A percentile compares a stretch with the other conserved stretches of the same genome.
Conservation (phyloP, 2,797 vertebrate genomes). For the Otolemur crassicaudatus region DNA sequence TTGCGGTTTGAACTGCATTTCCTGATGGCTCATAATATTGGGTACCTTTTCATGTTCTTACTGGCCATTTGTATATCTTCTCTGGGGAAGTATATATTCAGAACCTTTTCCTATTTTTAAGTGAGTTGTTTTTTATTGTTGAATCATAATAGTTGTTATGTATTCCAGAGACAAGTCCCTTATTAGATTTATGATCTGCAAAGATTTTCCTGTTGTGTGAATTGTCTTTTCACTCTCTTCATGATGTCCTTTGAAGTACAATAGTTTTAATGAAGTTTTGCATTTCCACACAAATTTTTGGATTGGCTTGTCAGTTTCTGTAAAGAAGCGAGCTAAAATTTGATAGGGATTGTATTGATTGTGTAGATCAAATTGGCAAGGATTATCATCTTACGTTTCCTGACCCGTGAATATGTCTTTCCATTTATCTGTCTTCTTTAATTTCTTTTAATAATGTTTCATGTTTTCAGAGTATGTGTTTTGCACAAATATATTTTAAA, state of each 20-base stretch:
- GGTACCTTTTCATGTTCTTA: background rate
- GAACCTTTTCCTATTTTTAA: background rate
- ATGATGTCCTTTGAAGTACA: background rate
- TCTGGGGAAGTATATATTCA: background rate
- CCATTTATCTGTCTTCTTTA: background rate
- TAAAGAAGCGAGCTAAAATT: background rate
- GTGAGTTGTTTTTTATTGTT: slow-evolving; percentile 18
- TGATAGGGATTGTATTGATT: background rate
- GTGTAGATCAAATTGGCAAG: background rate
- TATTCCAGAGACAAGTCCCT: background rate
- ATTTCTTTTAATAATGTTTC: slow-evolving; percentile 24
- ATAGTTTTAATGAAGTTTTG: slow-evolving; percentile 36
- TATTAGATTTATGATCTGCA: background rate
- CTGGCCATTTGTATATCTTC: background rate
- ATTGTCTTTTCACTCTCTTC: background rate
- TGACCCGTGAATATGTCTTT: background rate
- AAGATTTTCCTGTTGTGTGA: background rate
- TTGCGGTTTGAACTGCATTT: background rate
- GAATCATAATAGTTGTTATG: slow-evolving; percentile 16
- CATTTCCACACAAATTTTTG: slow-evolving; percentile 1
- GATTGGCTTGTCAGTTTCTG: slow-evolving; percentile 13
- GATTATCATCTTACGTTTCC: slow-evolving; percentile 19
- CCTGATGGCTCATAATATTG: background rate
- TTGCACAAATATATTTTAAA: background rate
- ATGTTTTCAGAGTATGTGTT: background rate